Conservation (phyloP, 2,888 invertebrate genomes). For the Tipula confusa region DNA sequence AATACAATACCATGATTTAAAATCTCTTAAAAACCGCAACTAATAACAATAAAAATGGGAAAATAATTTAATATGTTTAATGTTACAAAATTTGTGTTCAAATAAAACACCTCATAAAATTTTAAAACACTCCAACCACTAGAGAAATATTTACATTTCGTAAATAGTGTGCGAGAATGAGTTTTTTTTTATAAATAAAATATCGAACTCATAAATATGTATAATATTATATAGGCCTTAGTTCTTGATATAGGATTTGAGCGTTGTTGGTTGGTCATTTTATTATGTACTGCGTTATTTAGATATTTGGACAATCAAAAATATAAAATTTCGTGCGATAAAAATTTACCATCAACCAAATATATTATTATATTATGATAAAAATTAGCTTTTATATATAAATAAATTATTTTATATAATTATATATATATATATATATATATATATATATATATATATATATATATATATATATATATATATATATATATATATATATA, state of each 20-base stretch:
- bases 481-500: too few species aligned
- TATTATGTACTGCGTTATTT: not conserved
- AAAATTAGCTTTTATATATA: not conserved
- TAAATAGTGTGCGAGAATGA: not conserved
- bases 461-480: too few species aligned
- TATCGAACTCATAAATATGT: not conserved
- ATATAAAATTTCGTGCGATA: not conserved
- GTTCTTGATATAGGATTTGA: not conserved
- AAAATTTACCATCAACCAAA: not conserved
- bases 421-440: not conserved
- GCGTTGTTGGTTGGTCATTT: not conserved
- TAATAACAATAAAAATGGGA: not conserved
- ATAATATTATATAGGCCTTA: too few species aligned
- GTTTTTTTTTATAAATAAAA: not conserved
- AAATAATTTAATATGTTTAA: not conserved
- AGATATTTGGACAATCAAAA: not conserved
- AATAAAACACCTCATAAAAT: slow-evolving; percentile 25
- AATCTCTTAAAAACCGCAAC: not conserved
- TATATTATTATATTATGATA: not conserved
- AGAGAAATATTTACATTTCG: not conserved
- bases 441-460: too few species aligned
- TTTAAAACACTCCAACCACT: not conserved
- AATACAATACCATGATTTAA: too few species aligned
- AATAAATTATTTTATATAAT: not conserved
- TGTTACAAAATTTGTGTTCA: not conserved